Base-by-base conservation (phyloP, 1,140 invertebrate genomes). In the Physella acuta region DNA sequence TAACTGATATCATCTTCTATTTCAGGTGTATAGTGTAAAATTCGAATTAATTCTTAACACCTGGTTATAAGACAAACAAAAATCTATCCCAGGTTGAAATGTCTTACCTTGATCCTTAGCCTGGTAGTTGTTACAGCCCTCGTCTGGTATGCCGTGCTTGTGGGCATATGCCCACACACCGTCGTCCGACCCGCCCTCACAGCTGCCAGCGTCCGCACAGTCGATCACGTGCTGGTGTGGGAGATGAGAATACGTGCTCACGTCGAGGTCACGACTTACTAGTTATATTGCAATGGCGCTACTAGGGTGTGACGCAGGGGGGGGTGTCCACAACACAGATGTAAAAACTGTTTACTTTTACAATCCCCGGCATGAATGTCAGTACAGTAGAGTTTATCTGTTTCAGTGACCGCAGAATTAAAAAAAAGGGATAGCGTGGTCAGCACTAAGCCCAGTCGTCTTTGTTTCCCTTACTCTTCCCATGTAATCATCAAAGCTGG, bases 61-160 rank as follows among this genome's bases (percentile, higher is more conserved):
- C n/a, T n/a, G n/a, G n/a, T n/a, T n/a, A n/a, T n/a, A n/a, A n/a
- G n/a, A n/a, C n/a, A n/a, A n/a, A n/a, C n/a, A n/a, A n/a, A n/a
- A n/a, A n/a, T n/a, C n/a, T n/a, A n/a, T n/a, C n/a, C n/a, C n/a
- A n/a, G n/a, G n/a, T n/a, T n/a, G n/a, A n/a, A n/a, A n/a, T 56
- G n/a, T 8, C 16, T 66, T 74, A 84, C 85, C 74, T 81, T 87
- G 86, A 75, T 87, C 79, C 58, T 83, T 85, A 1, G 87, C 87
- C 72, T 87, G 87, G 71, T 88, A 87, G 72, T 87, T 87, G 74
- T 87, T 87, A 75, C 85, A 85, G 0, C 87, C 87, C 69, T 87
- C 87, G 75, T 88, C 86, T 26, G 86, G 86, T 60, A 87, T 87
- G 33, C 87, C 87, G 56, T 81, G 73, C 4, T 76, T 78, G 65